These are phyloP conservation scores for Microtus ochrogaster DNA, from an alignment of 2,113 vertebrate species.

Conservation along the genomic window DNA sequence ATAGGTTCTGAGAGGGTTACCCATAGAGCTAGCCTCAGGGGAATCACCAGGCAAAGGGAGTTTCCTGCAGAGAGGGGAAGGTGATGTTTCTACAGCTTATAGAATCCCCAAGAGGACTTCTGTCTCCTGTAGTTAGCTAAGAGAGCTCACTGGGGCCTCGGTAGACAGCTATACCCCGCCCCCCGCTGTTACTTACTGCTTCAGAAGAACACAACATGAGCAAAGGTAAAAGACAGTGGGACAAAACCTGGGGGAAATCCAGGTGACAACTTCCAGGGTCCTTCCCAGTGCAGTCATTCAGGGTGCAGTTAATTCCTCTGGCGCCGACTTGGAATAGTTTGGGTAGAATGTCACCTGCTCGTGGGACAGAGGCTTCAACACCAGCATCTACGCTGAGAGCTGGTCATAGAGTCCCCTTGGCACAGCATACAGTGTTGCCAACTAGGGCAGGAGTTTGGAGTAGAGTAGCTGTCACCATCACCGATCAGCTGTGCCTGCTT, in stretches of 20 bases:
- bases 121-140: neutral
- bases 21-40: fast-evolving
- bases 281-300: neutral
- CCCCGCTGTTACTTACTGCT: too few relatives aligned
- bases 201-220: neutral
- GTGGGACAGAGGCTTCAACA: too few relatives aligned
- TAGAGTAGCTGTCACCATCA: neutral
- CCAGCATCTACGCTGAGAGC: neutral
- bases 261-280: neutral
- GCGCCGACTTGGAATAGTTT: neutral
- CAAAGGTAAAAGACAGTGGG: neutral
- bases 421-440: too few relatives aligned
- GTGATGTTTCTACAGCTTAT: neutral
- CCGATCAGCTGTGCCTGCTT: neutral
- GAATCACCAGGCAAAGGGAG: neutral
- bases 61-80: neutral
- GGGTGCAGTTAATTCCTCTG: neutral
- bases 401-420: neutral
- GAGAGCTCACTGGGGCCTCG: neutral
- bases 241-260: neutral
- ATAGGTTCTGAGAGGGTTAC: neutral
- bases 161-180: too few relatives aligned
- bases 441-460: neutral
- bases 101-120: neutral
- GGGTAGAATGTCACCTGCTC: neutral